Conservation (phyloP, 2,113 vertebrate genomes). For the Pelusios castaneus region DNA sequence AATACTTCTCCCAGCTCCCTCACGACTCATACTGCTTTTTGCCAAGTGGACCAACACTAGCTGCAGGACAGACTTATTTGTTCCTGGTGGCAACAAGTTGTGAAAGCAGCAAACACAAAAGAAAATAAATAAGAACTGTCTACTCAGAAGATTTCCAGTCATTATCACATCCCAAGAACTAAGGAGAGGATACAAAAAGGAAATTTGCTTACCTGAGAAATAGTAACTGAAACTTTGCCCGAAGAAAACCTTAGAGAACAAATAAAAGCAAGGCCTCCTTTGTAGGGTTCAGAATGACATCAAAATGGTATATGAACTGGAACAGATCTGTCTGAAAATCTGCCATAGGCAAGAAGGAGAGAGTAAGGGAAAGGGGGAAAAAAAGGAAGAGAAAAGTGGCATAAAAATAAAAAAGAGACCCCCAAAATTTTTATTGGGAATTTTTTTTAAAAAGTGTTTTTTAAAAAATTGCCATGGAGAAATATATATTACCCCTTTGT, state of each 20-base stretch:
- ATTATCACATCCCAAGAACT: neutral
- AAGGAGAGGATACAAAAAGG: neutral
- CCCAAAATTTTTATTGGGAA: neutral
- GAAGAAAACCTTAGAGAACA: neutral
- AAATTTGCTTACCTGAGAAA: neutral
- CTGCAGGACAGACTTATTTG: neutral
- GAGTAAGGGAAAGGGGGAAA: neutral
- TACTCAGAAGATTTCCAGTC: neutral
- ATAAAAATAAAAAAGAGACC: neutral
- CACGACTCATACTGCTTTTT: neutral
- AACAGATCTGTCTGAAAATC: neutral
- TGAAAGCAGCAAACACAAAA: neutral
- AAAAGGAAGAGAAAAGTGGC: neutral
- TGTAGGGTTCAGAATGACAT: neutral
- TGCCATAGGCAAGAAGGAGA: neutral
- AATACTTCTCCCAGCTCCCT: neutral
- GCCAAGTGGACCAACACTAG: neutral
- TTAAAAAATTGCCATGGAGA: no score
- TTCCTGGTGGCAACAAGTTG: neutral
- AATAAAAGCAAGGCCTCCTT: neutral
- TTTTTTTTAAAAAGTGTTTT: neutral
- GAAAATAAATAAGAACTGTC: neutral
- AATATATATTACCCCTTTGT: no score
- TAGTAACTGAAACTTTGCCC: neutral
- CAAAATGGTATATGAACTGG: rapidly evolving